These are phyloP conservation scores for Felis catus DNA, from an alignment of 2,113 vertebrate genomes.

Conservation along the genomic window DNA sequence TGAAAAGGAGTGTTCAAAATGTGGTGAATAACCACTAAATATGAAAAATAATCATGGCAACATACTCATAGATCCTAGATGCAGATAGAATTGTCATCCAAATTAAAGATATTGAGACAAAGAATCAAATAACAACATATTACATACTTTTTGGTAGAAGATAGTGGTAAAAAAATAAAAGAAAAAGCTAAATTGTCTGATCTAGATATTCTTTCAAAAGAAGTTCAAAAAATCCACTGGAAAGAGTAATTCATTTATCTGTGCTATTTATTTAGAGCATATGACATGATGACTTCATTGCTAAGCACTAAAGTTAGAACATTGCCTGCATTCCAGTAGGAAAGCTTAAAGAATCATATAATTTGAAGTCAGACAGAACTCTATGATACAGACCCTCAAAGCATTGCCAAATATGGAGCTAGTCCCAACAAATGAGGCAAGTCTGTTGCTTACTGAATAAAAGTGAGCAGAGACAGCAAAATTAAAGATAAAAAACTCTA, in stretches of 20 bases:
- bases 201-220: not conserved
- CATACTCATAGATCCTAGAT: not conserved
- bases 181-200: not conserved
- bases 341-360: not conserved
- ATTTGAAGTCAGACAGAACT: constrained; percentile 4
- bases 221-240: constrained; percentile 33
- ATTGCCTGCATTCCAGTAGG: not conserved
- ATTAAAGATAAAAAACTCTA: not conserved
- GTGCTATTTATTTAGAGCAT: constrained; percentile 2
- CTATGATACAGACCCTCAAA: not conserved
- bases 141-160: not conserved
- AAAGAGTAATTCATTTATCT: not conserved
- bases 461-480: not conserved
- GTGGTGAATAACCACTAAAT: not conserved
- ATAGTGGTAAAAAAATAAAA: not conserved
- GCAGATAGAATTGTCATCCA: not conserved
- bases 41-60: not conserved
- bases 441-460: not conserved
- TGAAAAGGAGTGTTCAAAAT: not conserved
- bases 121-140: not conserved
- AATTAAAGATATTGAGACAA: not conserved
- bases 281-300: constrained; percentile 21
- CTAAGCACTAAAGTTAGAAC: not conserved
- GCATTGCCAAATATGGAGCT: not conserved
- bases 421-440: not conserved